A percentile compares a stretch with the other conserved stretches of the same genome.
phyloP scores from a whole-genome alignment of 2,888 invertebrate species.

The Branchellion lobata region DNA sequence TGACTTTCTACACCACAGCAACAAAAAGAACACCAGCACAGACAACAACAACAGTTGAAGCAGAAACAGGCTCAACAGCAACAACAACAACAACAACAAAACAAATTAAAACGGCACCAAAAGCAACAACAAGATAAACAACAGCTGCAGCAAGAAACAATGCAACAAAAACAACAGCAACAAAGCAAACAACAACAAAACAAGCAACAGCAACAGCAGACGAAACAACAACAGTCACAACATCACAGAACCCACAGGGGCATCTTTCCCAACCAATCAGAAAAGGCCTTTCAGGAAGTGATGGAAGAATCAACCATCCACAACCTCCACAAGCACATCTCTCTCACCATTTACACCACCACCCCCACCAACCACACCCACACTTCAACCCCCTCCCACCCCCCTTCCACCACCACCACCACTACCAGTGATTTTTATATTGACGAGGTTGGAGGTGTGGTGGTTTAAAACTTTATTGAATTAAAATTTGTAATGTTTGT shows the following conservation, averaged over 20 bases:
- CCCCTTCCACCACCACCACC: not conserved
- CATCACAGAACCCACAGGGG: not conserved
- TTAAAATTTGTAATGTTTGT: too few species aligned
- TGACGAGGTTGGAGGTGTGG: not conserved
- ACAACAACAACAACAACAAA: not conserved
- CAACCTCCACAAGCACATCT: not conserved
- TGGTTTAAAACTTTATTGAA: too few species aligned
- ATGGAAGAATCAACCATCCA: too few species aligned
- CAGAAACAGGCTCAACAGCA: too few species aligned
- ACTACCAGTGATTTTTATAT: not conserved
- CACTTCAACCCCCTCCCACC: not conserved
- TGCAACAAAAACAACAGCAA: not conserved
- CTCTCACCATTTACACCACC: conserved; percentile 5
- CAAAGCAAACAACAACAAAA: not conserved
- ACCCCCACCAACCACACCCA: not conserved
- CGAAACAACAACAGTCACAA: not conserved
- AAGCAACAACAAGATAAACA: not conserved
- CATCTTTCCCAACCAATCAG: conserved; percentile 19
- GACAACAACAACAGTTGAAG: too few species aligned
- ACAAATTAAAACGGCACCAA: not conserved
- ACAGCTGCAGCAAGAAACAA: not conserved
- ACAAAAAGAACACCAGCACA: too few species aligned
- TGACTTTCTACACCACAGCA: too few species aligned
- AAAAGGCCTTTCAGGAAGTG: not conserved
- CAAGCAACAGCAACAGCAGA: not conserved